Conservation (phyloP, 37 sponge, comb jelly and placozoan species). For the Hexactinellida sp. region DNA sequence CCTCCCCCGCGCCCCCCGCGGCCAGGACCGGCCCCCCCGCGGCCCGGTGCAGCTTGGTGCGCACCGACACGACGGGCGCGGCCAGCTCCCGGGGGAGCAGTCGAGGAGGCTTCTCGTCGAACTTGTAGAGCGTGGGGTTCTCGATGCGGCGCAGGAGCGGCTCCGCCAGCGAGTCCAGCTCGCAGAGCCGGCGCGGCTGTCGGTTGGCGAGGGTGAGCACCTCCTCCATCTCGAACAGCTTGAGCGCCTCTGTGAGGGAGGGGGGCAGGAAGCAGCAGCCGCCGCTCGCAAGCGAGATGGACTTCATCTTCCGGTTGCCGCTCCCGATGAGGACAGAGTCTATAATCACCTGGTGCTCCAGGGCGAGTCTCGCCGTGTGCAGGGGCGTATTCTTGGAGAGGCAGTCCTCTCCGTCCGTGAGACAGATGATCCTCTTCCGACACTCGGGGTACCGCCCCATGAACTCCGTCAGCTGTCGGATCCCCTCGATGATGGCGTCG, state of each 20-base stretch:
- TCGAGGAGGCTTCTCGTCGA: conserved; percentile 14
- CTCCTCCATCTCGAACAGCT: conserved; percentile 29
- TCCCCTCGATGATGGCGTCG: conserved; percentile 19
- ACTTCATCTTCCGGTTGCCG: conserved; percentile 18
- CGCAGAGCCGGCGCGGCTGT: neutral
- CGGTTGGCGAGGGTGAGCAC: conserved; percentile 19
- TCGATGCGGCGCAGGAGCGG: neutral
- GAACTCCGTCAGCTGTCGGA: conserved; percentile 18
- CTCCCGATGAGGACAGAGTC: conserved; percentile 18
- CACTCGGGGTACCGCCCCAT: conserved; percentile 7
- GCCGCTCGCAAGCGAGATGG: conserved; percentile 20
- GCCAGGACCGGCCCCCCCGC: neutral
- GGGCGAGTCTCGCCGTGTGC: neutral
- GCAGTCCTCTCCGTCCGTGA: conserved; percentile 26
- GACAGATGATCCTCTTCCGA: conserved; percentile 25
- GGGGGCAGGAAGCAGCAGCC: conserved; percentile 24
- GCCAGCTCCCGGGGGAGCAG: neutral
- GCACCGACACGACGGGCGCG: neutral
- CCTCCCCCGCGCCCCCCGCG: neutral
- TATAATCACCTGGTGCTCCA: neutral
- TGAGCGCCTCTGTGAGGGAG: conserved; percentile 23
- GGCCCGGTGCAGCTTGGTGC: neutral
- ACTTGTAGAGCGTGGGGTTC: neutral
- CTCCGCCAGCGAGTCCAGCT: neutral
- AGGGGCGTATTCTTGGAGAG: neutral